Evolutionary conservation across 1,140 invertebrate species (phyloP).

Genomic region (Hirudo medicinalis): DNA sequence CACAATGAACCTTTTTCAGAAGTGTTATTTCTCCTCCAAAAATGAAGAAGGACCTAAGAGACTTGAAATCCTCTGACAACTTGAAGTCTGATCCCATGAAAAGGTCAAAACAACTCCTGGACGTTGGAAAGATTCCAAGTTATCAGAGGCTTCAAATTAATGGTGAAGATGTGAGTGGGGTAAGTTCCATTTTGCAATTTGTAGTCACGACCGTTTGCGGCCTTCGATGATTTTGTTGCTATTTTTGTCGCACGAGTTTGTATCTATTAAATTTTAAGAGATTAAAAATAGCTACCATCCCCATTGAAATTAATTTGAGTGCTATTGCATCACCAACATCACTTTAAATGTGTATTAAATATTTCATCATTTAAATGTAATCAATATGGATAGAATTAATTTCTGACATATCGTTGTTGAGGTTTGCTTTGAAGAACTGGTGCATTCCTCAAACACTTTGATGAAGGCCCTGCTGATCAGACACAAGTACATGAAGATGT

Average conservation of each 20-base stretch:
- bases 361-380: too few species aligned
- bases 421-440: conserved; percentile 80
- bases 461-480: conserved; percentile 74
- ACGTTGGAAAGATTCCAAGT: conserved; percentile 49
- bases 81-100: conserved; percentile 17
- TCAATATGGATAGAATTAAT: background rate
- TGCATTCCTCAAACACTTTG: conserved; percentile 68
- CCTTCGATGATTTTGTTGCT: too few species aligned
- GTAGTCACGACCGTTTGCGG: too few species aligned
- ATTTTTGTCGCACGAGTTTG: too few species aligned
- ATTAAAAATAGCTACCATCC: too few species aligned
- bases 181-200: conserved; percentile 41
- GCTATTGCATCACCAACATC: too few species aligned
- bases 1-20: conserved; percentile 38
- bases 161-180: conserved; percentile 77
- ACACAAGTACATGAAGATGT: conserved; percentile 70
- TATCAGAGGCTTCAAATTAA: conserved; percentile 78
- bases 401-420: conserved; percentile 34
- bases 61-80: conserved; percentile 12
- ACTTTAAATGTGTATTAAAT: too few species aligned
- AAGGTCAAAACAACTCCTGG: conserved; percentile 16
- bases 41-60: conserved; percentile 16
- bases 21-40: background rate
- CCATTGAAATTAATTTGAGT: too few species aligned
- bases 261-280: too few species aligned